A percentile compares a stretch with the other conserved stretches of the same genome.
These are phyloP conservation scores for Drosophila orena DNA, from an alignment of 1,140 invertebrate species.

Conservation along the genomic window DNA sequence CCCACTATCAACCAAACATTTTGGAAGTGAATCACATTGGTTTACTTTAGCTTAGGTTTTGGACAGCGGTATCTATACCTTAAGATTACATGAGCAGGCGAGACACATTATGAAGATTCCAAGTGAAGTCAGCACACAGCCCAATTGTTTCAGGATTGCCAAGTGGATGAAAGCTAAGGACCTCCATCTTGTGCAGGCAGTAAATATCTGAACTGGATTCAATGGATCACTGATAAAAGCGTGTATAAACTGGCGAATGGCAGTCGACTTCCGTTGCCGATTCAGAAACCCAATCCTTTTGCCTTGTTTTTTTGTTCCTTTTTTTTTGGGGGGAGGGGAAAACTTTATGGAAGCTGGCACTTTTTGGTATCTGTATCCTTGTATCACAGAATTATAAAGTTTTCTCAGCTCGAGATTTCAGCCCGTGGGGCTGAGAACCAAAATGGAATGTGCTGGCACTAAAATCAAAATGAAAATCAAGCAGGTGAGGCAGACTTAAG, in stretches of 20 bases:
- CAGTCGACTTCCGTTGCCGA: slow-evolving; percentile 25
- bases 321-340: background rate
- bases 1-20: too few relatives aligned
- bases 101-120: background rate
- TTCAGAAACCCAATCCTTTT: slow-evolving; percentile 7
- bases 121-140: background rate
- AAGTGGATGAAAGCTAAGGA: background rate
- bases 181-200: slow-evolving; percentile 2
- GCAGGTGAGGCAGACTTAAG: slow-evolving; percentile 1
- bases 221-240: slow-evolving; percentile 41
- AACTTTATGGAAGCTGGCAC: background rate
- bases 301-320: background rate
- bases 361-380: background rate
- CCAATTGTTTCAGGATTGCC: background rate
- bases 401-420: background rate
- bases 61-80: too few relatives aligned
- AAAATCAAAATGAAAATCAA: background rate
- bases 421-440: background rate
- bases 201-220: slow-evolving; percentile 18
- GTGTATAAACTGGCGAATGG: slow-evolving; percentile 21
- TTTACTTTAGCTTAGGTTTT: too few relatives aligned
- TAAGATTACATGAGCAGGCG: too few relatives aligned
- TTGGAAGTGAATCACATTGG: too few relatives aligned
- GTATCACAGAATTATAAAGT: slow-evolving; percentile 5
- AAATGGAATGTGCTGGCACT: slow-evolving; percentile 5